phyloP scores from a whole-genome alignment of 1,140 invertebrate species.

The Sinella curviseta region DNA sequence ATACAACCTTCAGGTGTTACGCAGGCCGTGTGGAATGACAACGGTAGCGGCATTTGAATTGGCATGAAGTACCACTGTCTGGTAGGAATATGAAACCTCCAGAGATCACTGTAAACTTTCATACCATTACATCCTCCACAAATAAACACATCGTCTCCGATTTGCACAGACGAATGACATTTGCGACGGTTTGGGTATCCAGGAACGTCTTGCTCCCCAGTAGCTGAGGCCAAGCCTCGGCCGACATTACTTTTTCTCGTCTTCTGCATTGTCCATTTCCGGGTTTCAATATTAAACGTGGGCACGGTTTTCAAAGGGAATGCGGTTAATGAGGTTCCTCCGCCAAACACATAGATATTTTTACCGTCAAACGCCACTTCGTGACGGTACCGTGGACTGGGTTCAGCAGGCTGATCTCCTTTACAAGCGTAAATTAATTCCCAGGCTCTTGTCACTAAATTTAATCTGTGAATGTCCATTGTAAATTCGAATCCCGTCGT shows the following conservation, averaged over 20 bases:
- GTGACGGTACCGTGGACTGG: slow-evolving; percentile 62
- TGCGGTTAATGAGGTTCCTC: slow-evolving; percentile 61
- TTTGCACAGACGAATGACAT: slow-evolving; percentile 76
- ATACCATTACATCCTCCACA: slow-evolving; percentile 72
- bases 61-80: slow-evolving; percentile 65
- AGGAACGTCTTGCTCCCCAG: slow-evolving; percentile 1
- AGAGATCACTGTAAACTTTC: slow-evolving; percentile 71
- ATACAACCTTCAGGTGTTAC: slow-evolving; percentile 62
- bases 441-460: slow-evolving; percentile 64
- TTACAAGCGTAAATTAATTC: slow-evolving; percentile 70
- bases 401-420: slow-evolving; percentile 52
- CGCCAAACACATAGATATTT: slow-evolving; percentile 76
- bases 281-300: slow-evolving; percentile 68
- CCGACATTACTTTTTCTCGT: slow-evolving; percentile 60
- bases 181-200: slow-evolving; percentile 65
- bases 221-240: slow-evolving; percentile 57
- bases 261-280: slow-evolving; percentile 64
- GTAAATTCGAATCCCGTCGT: slow-evolving; percentile 79
- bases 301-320: slow-evolving; percentile 71
- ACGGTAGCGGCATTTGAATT: slow-evolving; percentile 66
- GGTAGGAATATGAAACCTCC: slow-evolving; percentile 71
- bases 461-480: slow-evolving; percentile 76
- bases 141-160: slow-evolving; percentile 62
- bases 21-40: slow-evolving; percentile 82
- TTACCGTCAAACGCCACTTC: slow-evolving; percentile 74